Evolutionary conservation across 2,797 vertebrate genomes (phyloP).

Genomic region (Pelobates cultripes): DNA sequence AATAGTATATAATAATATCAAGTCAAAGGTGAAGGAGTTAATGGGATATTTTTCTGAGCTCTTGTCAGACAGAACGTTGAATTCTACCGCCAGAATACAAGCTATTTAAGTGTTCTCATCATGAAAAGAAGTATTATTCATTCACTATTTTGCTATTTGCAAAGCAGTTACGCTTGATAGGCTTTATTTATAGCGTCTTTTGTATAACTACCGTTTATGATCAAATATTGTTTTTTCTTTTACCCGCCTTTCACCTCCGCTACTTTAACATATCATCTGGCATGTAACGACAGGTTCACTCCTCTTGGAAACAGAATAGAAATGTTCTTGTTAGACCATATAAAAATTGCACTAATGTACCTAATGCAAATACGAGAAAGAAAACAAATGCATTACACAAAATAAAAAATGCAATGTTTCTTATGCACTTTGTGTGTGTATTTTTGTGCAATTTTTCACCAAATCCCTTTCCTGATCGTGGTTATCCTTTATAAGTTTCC

Average conservation of each 20-base stretch:
- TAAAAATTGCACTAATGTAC: no score
- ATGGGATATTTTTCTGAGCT: slow-evolving; percentile 24
- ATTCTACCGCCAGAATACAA: slow-evolving; percentile 32
- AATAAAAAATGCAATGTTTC: no score
- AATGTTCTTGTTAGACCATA: no score
- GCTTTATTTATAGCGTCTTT: slow-evolving; percentile 48
- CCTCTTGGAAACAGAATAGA: not conserved
- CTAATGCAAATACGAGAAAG: no score
- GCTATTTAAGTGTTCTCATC: slow-evolving; percentile 20
- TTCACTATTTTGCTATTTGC: slow-evolving; percentile 55
- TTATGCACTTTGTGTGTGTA: no score
- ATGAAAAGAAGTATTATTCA: slow-evolving; percentile 42
- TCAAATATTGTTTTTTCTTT: slow-evolving; percentile 49
- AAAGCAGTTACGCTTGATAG: slow-evolving; percentile 48
- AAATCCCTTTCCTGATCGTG: no score
- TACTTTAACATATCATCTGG: slow-evolving; percentile 36
- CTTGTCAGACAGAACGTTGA: slow-evolving; percentile 25
- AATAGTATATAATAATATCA: not conserved
- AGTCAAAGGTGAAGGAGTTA: slow-evolving; percentile 6
- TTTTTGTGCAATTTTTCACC: no score
- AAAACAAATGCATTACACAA: no score
- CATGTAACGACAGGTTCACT: slow-evolving; percentile 36
- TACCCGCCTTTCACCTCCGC: slow-evolving; percentile 40
- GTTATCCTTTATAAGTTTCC: no score
- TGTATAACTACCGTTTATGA: slow-evolving; percentile 38